Evolutionary conservation across 2,113 vertebrate genomes (phyloP), one percentile per base, ranked within the genome.

Genomic region (Eulemur rufifrons): DNA sequence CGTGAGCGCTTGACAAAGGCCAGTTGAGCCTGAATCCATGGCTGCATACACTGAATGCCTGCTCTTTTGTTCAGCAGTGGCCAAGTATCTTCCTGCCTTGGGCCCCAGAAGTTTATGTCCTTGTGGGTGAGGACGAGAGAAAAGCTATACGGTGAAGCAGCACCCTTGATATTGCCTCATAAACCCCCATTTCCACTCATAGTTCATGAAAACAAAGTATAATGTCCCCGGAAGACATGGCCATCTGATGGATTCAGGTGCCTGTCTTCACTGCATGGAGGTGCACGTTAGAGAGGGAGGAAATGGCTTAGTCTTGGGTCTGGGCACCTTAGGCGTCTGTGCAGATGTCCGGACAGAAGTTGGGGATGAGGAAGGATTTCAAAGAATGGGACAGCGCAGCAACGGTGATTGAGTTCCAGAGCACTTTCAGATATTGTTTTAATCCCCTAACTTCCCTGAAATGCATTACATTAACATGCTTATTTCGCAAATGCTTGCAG

Each of bases 271-370:
- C 0, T 45, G 91, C 0, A 23, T 82, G n/a, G 71, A 89, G 78
- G 15, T 0, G 39, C 7, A 68, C 74, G 56, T 50, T 14, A 80
- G 77, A 45, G 63, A 39, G 39, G 73, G 29, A 81, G 42, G 47
- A 29, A 2, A 0, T 0, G 0, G 42, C 37, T 88, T 89, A 9
- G 0, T 54, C 52, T 69, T 5, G 34, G 4, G 5, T 14, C 8
- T 0, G 1, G 12, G 13, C 3, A 32, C 14, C 6, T 64, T 54
- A 47, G 0, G 0, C 45, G 37, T 29, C 61, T 63, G 27, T 5
- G 27, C 2, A 42, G 0, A 6, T 56, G 21, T 37, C 29, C 39
- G 64, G 76, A 78, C n/a, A 21, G 20, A 34, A 42, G 45, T 0
- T 1, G 0, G 1, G 10, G 45, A 50, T 45, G 37, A 73, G 12